Conservation (phyloP, 2,797 vertebrate species). For the Molossus alvarezi region DNA sequence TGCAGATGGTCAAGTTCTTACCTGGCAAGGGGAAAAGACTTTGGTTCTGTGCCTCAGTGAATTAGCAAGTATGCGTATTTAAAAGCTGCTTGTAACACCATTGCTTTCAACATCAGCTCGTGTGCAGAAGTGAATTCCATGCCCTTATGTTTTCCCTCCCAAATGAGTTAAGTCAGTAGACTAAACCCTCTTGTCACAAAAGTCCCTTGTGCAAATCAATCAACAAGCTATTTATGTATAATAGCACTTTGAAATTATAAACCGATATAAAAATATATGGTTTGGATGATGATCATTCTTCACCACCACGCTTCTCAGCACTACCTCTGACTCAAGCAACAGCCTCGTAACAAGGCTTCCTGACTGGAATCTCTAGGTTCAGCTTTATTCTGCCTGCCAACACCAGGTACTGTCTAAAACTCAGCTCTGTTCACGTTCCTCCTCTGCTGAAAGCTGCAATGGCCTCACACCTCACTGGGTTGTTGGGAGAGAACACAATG, state of each 20-base stretch:
- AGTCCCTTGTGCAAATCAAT: too few relatives aligned
- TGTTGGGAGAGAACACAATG: background rate
- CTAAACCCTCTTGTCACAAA: too few relatives aligned
- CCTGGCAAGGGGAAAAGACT: background rate
- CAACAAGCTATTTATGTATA: slow-evolving; percentile 65
- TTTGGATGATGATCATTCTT: too few relatives aligned
- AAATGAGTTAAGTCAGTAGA: too few relatives aligned
- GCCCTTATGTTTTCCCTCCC: too few relatives aligned
- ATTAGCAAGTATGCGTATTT: slow-evolving; percentile 28
- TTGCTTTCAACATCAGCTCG: background rate
- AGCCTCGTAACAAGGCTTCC: background rate
- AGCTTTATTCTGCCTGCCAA: background rate
- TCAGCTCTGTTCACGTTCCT: background rate
- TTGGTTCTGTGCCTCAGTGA: background rate
- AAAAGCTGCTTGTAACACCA: slow-evolving; percentile 44
- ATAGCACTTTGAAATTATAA: too few relatives aligned
- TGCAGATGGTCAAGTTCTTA: background rate
- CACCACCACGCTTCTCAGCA: too few relatives aligned
- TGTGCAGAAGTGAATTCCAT: too few relatives aligned
- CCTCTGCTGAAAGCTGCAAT: background rate
- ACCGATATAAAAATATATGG: too few relatives aligned
- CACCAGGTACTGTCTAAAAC: background rate
- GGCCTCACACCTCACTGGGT: background rate
- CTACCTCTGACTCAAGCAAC: too few relatives aligned
- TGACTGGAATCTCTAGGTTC: background rate